Evolutionary conservation across 2,113 vertebrate species (phyloP), one percentile per base, ranked within the genome.

Genomic region (Epinephelus lanceolatus): DNA sequence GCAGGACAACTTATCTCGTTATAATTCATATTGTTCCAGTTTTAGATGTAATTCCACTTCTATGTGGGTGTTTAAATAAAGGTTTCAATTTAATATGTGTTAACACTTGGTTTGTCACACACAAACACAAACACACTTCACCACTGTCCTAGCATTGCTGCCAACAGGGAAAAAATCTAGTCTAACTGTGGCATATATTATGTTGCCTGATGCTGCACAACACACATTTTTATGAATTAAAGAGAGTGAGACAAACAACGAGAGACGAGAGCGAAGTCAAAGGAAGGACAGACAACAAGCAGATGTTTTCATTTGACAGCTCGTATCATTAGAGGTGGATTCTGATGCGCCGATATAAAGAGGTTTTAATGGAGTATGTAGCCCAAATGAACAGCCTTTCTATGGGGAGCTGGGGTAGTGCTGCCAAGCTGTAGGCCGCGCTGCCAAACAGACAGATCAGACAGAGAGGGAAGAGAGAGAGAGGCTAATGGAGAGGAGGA

Each of bases 351-450:
- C 1, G 37, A 74, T 75, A 88, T 74, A 49, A 88, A 85, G 78
- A 79, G 66, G 71, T 73, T 89, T 89, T 86, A 88, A 88, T 91
- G 71, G 78, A 74, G 71, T 71, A 77, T 68, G 55, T 60, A 25
- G 61, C 68, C 76, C 82, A 88, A 87, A 86, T 78, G 62, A 89
- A 77, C 75, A 77, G 72, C 40, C 37, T 81, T 85, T 89, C 81
- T 59, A 83, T 63, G 71, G 65, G 75, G 71, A 82, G 53, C 76
- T 37, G 74, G n/a, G 61, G 56, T n/a, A 51, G 25, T 10, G 30
- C 82, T 88, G 89, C 86, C 91, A 90, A 86, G 76, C 80, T 62
- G 60, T 30, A 12, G 69, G 59, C 65, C 49, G 57, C 3, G 1
- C 6, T 85, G 85, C 79, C 86, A 91, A 88, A 85, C 62, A 83